A percentile compares a stretch with the other conserved stretches of the same genome.
phyloP scores from a whole-genome alignment of 2,888 invertebrate genomes.

The Philopedon plagiatum region DNA sequence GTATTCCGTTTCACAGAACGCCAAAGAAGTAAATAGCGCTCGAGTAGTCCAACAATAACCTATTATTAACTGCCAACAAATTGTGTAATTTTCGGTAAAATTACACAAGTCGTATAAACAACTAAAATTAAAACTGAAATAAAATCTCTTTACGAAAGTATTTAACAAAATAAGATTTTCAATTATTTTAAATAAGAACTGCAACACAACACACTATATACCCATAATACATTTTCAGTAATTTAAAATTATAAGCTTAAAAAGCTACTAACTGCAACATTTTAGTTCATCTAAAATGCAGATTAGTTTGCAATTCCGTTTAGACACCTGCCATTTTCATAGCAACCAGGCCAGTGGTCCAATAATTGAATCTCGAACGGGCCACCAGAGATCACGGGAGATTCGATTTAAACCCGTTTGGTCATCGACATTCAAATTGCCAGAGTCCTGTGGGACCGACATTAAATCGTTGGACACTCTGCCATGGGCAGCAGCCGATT shows the following conservation, averaged over 20 bases:
- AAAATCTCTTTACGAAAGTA: too few species aligned
- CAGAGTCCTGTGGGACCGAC: constrained; percentile 58
- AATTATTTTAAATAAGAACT: too few species aligned
- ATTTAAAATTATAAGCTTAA: not conserved
- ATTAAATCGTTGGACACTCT: constrained; percentile 55
- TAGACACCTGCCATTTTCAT: constrained; percentile 47
- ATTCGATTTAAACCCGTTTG: constrained; percentile 65
- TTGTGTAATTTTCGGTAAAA: too few species aligned
- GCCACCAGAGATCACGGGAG: constrained; percentile 64
- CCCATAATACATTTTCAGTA: not conserved
- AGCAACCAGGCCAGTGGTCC: constrained; percentile 29
- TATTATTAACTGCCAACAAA: too few species aligned
- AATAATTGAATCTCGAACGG: constrained; percentile 50
- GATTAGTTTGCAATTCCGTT: constrained; percentile 37
- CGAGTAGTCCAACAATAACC: too few species aligned
- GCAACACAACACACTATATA: too few species aligned
- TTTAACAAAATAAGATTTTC: too few species aligned
- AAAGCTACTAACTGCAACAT: constrained; percentile 15
- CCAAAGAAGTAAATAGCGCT: too few species aligned
- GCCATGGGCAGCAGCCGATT: constrained; percentile 55
- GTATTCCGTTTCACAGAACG: too few species aligned
- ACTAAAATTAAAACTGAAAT: too few species aligned
- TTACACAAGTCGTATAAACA: too few species aligned
- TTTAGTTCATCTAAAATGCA: constrained; percentile 41
- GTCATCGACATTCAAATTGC: constrained; percentile 66